Percentiles rank a stretch among this genome's conserved stretches.
These are phyloP conservation scores for Drosophila azteca DNA, from an alignment of 1,140 invertebrate genomes.

Conservation along the genomic window DNA sequence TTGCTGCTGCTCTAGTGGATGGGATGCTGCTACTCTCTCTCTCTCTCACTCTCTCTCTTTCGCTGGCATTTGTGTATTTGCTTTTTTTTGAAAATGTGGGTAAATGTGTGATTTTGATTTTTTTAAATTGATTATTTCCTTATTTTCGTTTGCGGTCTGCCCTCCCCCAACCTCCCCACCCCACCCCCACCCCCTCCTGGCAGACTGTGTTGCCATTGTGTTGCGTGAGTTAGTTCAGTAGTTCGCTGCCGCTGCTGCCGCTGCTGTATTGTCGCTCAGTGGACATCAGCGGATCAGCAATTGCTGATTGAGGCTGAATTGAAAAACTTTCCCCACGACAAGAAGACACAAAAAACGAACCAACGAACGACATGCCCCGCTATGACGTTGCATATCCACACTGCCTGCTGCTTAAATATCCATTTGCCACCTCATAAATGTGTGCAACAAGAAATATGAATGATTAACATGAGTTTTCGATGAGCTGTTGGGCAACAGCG, in stretches of 20 bases:
- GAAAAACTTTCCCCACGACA: constrained; percentile 10
- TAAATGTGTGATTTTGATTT: constrained; percentile 81
- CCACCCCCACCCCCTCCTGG: not conserved
- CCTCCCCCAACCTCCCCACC: not conserved
- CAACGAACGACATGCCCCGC: too few species aligned
- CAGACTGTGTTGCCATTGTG: constrained; percentile 32
- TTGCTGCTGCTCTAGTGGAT: constrained; percentile 44
- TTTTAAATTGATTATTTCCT: constrained; percentile 83
- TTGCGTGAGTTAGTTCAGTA: constrained; percentile 65
- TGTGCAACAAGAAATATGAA: constrained; percentile 26
- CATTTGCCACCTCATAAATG: constrained; percentile 61
- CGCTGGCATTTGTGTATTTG: constrained; percentile 47
- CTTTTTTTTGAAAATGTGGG: constrained; percentile 29
- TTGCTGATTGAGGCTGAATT: constrained; percentile 32
- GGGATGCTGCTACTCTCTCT: constrained; percentile 6
- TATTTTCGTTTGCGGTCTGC: constrained; percentile 73
- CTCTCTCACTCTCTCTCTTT: too few species aligned
- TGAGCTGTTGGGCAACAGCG: not conserved
- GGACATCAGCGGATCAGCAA: not conserved
- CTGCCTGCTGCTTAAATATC: constrained; percentile 50
- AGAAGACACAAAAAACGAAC: constrained; percentile 14
- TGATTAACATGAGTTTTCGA: not conserved
- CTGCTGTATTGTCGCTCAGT: constrained; percentile 2
- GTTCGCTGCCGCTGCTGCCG: constrained; percentile 25
- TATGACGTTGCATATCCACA: constrained; percentile 4